Conservation (phyloP, 2,888 invertebrate species). For the Blastobasis lacticolella region DNA sequence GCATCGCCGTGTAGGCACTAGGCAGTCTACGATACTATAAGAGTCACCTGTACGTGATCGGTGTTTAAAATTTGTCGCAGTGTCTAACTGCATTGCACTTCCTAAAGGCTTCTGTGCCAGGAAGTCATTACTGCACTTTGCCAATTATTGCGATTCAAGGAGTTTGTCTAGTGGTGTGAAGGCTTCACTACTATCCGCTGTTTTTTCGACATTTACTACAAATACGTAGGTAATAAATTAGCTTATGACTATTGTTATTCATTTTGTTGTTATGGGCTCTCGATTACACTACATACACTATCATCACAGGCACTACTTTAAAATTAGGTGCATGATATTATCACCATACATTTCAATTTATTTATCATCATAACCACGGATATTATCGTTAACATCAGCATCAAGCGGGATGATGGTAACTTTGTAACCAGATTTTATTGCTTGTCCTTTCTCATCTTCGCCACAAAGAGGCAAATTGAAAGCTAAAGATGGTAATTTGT, state of each 20-base stretch:
- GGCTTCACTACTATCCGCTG: slow-evolving; percentile 2
- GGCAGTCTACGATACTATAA: slow-evolving; percentile 6
- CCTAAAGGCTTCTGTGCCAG: slow-evolving; percentile 25
- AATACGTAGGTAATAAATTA: slow-evolving; percentile 6
- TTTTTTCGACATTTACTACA: slow-evolving; percentile 4
- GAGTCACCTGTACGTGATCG: slow-evolving; percentile 23
- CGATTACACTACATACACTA: too few relatives aligned
- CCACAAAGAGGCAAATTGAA: slow-evolving; percentile 68
- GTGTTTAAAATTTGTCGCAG: slow-evolving; percentile 25
- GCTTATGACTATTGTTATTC: too few relatives aligned
- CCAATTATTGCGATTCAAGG: slow-evolving; percentile 25
- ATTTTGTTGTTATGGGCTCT: too few relatives aligned
- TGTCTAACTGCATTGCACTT: slow-evolving; percentile 22
- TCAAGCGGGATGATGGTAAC: slow-evolving; percentile 7
- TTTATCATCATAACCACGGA: too few relatives aligned
- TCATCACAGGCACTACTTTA: too few relatives aligned
- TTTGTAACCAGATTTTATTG: slow-evolving; percentile 36
- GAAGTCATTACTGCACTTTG: slow-evolving; percentile 33
- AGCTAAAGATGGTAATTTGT: slow-evolving; percentile 71
- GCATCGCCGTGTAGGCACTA: slow-evolving; percentile 1
- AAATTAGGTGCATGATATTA: too few relatives aligned
- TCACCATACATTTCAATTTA: too few relatives aligned
- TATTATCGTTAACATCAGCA: too few relatives aligned
- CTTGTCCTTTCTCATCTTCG: slow-evolving; percentile 47
- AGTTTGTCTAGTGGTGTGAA: slow-evolving; percentile 14